Evolutionary conservation across 2,113 vertebrate species (phyloP).

Genomic region (Calonectris borealis): DNA sequence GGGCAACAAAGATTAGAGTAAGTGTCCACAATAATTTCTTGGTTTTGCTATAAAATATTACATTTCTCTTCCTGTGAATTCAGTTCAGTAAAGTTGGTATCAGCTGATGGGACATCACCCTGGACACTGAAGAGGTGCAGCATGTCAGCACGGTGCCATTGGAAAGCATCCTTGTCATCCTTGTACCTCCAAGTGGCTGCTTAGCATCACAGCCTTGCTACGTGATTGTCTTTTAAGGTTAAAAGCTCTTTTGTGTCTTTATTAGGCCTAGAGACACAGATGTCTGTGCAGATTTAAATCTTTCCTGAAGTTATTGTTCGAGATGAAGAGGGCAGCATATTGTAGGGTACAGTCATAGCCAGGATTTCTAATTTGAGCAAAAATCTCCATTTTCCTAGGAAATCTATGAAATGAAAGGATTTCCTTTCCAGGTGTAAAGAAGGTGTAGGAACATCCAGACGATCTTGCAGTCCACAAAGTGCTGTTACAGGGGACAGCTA

Average conservation of each 20-base stretch:
- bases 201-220: not conserved
- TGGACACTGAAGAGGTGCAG: not conserved
- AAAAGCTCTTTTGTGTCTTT: not conserved
- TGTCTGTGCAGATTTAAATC: not conserved
- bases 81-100: not conserved
- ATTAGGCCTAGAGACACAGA: not conserved
- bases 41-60: not conserved
- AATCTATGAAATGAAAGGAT: not conserved
- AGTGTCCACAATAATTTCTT: not conserved
- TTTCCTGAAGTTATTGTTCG: not conserved
- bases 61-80: not conserved
- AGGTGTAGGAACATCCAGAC: not conserved
- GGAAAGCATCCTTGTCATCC: not conserved
- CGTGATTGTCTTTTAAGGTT: not conserved
- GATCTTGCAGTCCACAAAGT: not conserved
- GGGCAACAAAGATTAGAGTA: not conserved
- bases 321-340: not conserved
- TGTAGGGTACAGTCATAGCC: not conserved
- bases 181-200: not conserved
- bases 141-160: not conserved
- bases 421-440: not conserved
- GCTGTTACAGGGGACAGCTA: not conserved
- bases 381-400: not conserved
- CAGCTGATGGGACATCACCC: not conserved
- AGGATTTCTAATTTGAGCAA: not conserved